Percentiles rank a stretch among this genome's conserved stretches.
These are phyloP conservation scores for Timema cristinae DNA, from an alignment of 2,888 invertebrate species.

Conservation along the genomic window DNA sequence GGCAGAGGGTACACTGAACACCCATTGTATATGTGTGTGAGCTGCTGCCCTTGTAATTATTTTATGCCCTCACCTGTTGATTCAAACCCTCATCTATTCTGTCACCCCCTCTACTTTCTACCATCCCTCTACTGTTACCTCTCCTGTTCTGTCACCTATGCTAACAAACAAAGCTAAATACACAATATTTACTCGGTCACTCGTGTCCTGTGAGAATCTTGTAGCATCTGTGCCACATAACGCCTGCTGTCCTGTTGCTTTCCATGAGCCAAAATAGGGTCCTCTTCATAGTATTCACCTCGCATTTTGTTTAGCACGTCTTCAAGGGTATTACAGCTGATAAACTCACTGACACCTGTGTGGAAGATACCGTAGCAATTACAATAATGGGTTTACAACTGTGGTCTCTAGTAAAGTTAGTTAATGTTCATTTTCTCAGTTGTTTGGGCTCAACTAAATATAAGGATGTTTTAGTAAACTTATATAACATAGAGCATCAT, in stretches of 20 bases:
- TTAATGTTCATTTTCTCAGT: background rate
- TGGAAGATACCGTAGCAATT: background rate
- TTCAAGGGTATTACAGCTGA: slow-evolving; percentile 64
- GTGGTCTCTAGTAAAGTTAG: background rate
- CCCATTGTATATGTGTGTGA: no score
- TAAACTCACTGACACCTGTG: slow-evolving; percentile 71
- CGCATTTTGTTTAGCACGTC: slow-evolving; percentile 62
- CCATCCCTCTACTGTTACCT: no score
- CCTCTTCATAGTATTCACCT: slow-evolving; percentile 22
- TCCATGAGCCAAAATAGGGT: slow-evolving; percentile 17
- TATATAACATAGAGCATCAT: no score
- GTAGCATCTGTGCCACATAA: slow-evolving; percentile 53
- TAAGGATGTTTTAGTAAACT: no score
- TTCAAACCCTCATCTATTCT: no score
- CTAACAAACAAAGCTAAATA: no score
- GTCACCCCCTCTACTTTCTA: no score
- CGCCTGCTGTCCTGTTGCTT: slow-evolving; percentile 32
- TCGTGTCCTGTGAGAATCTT: slow-evolving; percentile 59
- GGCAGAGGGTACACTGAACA: no score
- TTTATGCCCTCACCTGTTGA: no score
- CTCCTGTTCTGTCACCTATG: no score
- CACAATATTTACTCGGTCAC: slow-evolving; percentile 40
- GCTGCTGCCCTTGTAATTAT: no score
- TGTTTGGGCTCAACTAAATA: no score
- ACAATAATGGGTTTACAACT: background rate